Percentiles rank a stretch among this genome's conserved stretches.
These are phyloP conservation scores for Gallinago undulata DNA, from an alignment of 2,113 vertebrate genomes.

Conservation along the genomic window DNA sequence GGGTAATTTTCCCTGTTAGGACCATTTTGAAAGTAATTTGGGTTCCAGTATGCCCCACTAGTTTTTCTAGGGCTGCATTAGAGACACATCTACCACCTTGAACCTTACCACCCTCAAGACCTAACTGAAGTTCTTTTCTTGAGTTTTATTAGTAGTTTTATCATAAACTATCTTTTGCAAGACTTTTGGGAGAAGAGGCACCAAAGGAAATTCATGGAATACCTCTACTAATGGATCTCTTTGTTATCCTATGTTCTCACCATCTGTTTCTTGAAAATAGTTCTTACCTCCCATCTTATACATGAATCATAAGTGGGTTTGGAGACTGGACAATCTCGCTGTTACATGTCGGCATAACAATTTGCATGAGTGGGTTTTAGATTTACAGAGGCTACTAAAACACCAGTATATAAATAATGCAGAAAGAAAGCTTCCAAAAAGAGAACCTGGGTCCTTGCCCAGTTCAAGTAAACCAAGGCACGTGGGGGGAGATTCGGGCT, in stretches of 20 bases:
- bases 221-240: constrained; percentile 12
- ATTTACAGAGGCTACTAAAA: not conserved
- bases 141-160: not conserved
- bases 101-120: not conserved
- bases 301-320: not conserved
- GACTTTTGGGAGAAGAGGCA: not conserved
- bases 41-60: not conserved
- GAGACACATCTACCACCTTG: not conserved
- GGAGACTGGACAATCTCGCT: not conserved
- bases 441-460: constrained; percentile 10
- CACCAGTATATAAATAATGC: not conserved
- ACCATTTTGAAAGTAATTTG: not conserved
- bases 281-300: not conserved
- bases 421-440: not conserved
- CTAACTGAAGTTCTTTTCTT: not conserved
- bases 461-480: not conserved
- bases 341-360: not conserved
- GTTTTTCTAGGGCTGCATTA: not conserved
- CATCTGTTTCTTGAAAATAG: constrained; percentile 7
- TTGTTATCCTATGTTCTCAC: not conserved
- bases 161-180: not conserved
- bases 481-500: not conserved
- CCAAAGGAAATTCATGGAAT: not conserved
- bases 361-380: not conserved
- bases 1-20: not conserved